Evolutionary conservation across 2,888 invertebrate genomes (phyloP).

Genomic region (Metalampra italica): DNA sequence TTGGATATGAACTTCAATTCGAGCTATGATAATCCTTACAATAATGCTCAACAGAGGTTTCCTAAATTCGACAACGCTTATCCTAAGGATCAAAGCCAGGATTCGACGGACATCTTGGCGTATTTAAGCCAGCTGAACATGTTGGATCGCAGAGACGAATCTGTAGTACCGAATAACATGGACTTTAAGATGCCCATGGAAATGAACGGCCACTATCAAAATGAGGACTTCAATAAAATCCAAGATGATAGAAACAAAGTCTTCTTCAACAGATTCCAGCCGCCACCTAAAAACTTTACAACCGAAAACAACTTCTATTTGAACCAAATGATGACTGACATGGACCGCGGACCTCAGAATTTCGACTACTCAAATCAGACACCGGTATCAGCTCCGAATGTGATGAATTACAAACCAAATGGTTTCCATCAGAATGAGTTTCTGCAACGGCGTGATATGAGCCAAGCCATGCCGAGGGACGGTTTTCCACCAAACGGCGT

Average conservation of each 20-base stretch:
- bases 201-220: slow-evolving; percentile 52
- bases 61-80: slow-evolving; percentile 43
- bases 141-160: slow-evolving; percentile 47
- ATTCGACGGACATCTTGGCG: slow-evolving; percentile 49
- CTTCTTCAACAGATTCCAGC: slow-evolving; percentile 50
- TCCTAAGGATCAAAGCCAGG: slow-evolving; percentile 51
- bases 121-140: slow-evolving; percentile 61
- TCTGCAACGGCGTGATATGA: slow-evolving; percentile 53
- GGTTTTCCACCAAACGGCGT: slow-evolving; percentile 41
- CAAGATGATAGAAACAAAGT: slow-evolving; percentile 57
- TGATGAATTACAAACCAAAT: slow-evolving; percentile 54
- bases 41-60: slow-evolving; percentile 34
- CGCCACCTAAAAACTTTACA: slow-evolving; percentile 50
- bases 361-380: slow-evolving; percentile 55
- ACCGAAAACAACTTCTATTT: slow-evolving; percentile 43
- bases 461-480: slow-evolving; percentile 43
- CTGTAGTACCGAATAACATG: slow-evolving; percentile 39
- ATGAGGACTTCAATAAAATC: slow-evolving; percentile 48
- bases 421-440: slow-evolving; percentile 61
- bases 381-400: slow-evolving; percentile 36
- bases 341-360: slow-evolving; percentile 54
- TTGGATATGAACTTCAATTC: slow-evolving; percentile 56
- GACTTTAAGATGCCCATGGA: slow-evolving; percentile 61
- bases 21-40: slow-evolving; percentile 44
- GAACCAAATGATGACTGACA: slow-evolving; percentile 54